Evolutionary conservation across 2,113 vertebrate genomes (phyloP).

Genomic region (Chamaea fasciata): DNA sequence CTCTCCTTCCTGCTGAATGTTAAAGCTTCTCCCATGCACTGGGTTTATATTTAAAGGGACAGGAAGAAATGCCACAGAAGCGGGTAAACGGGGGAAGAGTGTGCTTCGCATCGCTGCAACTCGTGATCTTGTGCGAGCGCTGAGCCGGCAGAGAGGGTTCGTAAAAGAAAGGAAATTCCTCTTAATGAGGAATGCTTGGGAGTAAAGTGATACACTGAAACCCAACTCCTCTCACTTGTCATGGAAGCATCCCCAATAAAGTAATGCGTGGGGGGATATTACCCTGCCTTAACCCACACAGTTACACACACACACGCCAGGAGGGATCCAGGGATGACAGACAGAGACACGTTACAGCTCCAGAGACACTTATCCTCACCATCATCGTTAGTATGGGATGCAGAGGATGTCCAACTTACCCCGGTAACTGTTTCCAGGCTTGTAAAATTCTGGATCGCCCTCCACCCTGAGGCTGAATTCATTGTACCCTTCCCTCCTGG

Average conservation of each 20-base stretch:
- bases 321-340: not conserved
- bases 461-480: constrained; percentile 96
- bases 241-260: constrained; percentile 36
- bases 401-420: constrained; percentile 74
- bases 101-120: not conserved
- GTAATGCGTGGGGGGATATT: not conserved
- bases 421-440: constrained; percentile 93
- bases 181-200: not conserved
- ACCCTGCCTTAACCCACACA: not conserved
- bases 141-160: not conserved
- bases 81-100: not conserved
- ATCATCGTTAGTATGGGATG: rapidly evolving
- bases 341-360: not conserved
- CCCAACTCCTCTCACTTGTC: constrained; percentile 18
- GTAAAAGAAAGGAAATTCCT: constrained; percentile 8
- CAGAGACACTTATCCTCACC: not conserved
- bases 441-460: constrained; percentile 93
- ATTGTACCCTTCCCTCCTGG: constrained; percentile 85
- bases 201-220: not conserved
- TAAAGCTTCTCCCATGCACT: not conserved
- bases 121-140: not conserved
- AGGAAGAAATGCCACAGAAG: not conserved
- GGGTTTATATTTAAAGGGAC: not conserved
- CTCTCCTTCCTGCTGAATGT: not conserved
- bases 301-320: not conserved